Evolutionary conservation across 1,140 invertebrate genomes (phyloP).

Genomic region (Drosophila mayri): DNA sequence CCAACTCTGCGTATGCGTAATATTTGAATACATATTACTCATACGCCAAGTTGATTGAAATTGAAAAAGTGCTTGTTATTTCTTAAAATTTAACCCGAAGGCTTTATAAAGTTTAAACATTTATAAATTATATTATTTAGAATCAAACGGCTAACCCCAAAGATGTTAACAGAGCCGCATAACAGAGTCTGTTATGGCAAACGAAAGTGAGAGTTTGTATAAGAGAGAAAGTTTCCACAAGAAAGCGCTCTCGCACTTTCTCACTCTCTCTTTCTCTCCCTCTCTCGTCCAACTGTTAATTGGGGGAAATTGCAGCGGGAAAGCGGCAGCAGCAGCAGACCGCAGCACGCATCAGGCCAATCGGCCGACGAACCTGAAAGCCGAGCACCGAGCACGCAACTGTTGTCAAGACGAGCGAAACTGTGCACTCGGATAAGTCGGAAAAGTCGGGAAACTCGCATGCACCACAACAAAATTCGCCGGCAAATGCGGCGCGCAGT

Average conservation of each 20-base stretch:
- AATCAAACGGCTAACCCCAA: constrained; percentile 13
- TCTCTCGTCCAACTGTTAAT: constrained; percentile 49
- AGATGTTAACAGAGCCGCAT: constrained; percentile 21
- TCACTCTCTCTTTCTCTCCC: not conserved
- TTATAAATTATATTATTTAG: not conserved
- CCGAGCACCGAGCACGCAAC: constrained; percentile 30
- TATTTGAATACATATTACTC: not conserved
- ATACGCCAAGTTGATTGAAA: not conserved
- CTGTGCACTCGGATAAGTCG: constrained; percentile 69
- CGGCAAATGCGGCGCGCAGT: constrained; percentile 72
- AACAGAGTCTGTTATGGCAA: constrained; percentile 35
- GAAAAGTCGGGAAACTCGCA: constrained; percentile 52
- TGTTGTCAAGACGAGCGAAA: constrained; percentile 17
- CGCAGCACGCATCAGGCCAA: constrained; percentile 63
- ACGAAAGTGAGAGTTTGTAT: constrained; percentile 57
- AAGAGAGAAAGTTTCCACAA: constrained; percentile 36
- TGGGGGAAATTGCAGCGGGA: constrained; percentile 57
- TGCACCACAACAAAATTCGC: constrained; percentile 80
- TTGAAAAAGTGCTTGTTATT: not conserved
- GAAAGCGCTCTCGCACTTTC: constrained; percentile 2
- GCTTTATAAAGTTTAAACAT: no score
- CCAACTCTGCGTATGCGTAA: not conserved
- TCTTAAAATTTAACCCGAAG: no score
- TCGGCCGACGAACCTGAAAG: constrained; percentile 68
- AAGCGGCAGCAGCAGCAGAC: constrained; percentile 36